These are phyloP conservation scores for Cheirogaleus medius DNA, from an alignment of 2,113 vertebrate species.

Conservation along the genomic window DNA sequence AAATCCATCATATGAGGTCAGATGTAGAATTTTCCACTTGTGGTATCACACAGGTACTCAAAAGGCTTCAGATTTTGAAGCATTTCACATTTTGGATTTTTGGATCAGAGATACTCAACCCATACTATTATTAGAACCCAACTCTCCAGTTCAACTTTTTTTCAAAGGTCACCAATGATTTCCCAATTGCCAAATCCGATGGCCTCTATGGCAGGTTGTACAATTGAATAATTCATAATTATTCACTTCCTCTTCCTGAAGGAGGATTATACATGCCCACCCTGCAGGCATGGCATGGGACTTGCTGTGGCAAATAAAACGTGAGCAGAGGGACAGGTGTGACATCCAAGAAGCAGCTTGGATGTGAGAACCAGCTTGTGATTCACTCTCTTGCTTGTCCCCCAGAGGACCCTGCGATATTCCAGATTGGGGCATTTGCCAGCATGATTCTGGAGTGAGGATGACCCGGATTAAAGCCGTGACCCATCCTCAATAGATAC, in stretches of 20 bases:
- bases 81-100: neutral
- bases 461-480: neutral
- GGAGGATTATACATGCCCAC: neutral
- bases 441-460: neutral
- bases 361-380: neutral
- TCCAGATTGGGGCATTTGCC: neutral
- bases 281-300: neutral
- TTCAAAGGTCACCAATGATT: neutral
- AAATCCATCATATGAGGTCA: neutral
- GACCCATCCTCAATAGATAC: neutral
- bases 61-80: neutral
- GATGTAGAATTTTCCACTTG: neutral
- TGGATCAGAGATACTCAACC: neutral
- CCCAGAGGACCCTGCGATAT: neutral
- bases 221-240: neutral
- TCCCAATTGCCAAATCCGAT: neutral
- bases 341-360: neutral
- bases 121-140: neutral
- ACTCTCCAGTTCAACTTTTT: neutral
- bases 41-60: neutral
- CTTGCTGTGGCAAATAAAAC: neutral
- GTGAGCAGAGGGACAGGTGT: neutral
- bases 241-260: neutral
- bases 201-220: neutral
- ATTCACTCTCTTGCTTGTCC: neutral